Evolutionary conservation across 2,113 vertebrate species (phyloP), one percentile per base, ranked within the genome.

Genomic region (Petrocephalus microphthalmus): DNA sequence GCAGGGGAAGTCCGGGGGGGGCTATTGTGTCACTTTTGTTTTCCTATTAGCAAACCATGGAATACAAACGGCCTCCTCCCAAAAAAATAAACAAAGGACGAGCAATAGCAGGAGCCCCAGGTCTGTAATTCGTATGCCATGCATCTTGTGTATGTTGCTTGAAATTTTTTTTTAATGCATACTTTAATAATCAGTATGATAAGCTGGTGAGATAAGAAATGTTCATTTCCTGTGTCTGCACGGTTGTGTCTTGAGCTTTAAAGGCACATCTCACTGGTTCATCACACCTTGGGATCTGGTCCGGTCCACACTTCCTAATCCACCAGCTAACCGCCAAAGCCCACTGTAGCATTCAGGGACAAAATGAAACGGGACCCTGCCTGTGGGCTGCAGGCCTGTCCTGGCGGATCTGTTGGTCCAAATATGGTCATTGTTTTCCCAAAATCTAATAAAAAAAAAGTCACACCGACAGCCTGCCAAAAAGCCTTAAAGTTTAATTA

Each of bases 361-460:
- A 87, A 37, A 37, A 74, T 67, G 22, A 17, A 87, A 52, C 15
- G 60, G 64, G 52, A 22, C 17, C 7, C 2, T 52, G 17, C 17
- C 20, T 17, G 1, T 56, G 60, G 11, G 17, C 56, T n/a, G 49
- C 29, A 6, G 47, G 15, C 6, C 87, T 42, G 56, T 85, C 17
- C 64, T 67, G 88, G 88, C 88, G 85, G 42, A 74, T 51, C 20
- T 84, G n/a, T 52, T 74, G 64, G 45, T 85, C 88, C 33, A 88
- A 85, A 64, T 47, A 13, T 54, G 84, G 53, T 84, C 60, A 88
- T 84, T 74, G 60, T 88, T 67, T 88, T 53, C 25, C 47, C 83
- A 88, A 85, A 88, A 88, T 85, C 82, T 67, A 88, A 88, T 88
- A 71, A 88, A 88, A 71, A 56, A 85, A 64, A 85, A 42, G 86